Conservation (phyloP, 2,888 invertebrate genomes). For the Furcula furcula region DNA sequence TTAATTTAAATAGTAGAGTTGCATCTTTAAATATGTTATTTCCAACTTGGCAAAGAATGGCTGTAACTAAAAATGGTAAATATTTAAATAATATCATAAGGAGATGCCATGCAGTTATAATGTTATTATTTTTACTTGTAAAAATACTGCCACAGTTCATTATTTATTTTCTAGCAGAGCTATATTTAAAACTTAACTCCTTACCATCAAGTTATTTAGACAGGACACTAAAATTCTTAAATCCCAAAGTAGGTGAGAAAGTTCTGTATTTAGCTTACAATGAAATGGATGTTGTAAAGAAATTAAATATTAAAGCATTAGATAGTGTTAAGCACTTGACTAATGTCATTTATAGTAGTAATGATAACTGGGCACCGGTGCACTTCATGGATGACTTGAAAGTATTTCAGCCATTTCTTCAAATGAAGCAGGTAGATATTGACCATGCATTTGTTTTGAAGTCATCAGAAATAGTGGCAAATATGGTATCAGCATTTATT, state of each 20-base stretch:
- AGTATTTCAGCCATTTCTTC: constrained; percentile 48
- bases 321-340: constrained; percentile 81
- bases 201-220: constrained; percentile 74
- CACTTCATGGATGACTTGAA: constrained; percentile 85
- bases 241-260: constrained; percentile 82
- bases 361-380: constrained; percentile 92
- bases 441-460: constrained; percentile 92
- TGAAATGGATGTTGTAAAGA: constrained; percentile 89
- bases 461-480: constrained; percentile 81
- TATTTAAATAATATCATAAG: constrained; percentile 84
- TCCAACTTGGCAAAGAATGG: constrained; percentile 94
- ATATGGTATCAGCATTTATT: constrained; percentile 54
- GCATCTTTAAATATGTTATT: constrained; percentile 89
- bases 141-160: constrained; percentile 77
- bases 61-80: constrained; percentile 87
- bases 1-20: constrained; percentile 77
- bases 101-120: constrained; percentile 42
- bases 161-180: constrained; percentile 69
- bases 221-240: constrained; percentile 79
- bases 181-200: constrained; percentile 78
- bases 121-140: constrained; percentile 66
- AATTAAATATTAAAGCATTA: constrained; percentile 84
- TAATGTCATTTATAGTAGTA: constrained; percentile 88
- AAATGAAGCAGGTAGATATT: constrained; percentile 50
- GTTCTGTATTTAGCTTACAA: constrained; percentile 87